phyloP scores from a whole-genome alignment of 2,113 vertebrate genomes.

The Odontesthes bonariensis region DNA sequence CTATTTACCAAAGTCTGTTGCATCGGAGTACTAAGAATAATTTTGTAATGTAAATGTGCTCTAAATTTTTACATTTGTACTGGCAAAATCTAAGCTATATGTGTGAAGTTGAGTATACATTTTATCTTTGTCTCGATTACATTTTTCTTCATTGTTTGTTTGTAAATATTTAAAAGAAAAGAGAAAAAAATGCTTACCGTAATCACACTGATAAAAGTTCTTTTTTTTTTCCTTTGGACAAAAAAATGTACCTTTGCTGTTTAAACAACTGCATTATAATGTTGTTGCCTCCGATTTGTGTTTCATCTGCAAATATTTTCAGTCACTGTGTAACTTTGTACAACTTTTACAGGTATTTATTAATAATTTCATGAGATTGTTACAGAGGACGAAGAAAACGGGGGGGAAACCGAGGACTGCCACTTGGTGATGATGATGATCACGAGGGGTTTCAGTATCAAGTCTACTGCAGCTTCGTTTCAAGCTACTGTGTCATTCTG shows the following conservation, averaged over 20 bases:
- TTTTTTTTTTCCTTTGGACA: slow-evolving; percentile 60
- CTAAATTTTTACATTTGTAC: slow-evolving; percentile 94
- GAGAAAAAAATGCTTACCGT: slow-evolving; percentile 60
- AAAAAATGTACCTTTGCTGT: slow-evolving; percentile 69
- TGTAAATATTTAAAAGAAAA: slow-evolving; percentile 80
- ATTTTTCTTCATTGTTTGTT: slow-evolving; percentile 79
- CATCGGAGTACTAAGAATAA: slow-evolving; percentile 89
- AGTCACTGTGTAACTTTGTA: slow-evolving; percentile 80
- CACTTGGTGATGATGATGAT: slow-evolving; percentile 3
- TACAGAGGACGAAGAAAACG: slow-evolving; percentile 41
- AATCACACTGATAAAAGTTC: slow-evolving; percentile 60
- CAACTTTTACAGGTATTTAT: slow-evolving; percentile 82
- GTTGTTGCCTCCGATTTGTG: slow-evolving; percentile 71
- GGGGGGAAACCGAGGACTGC: slow-evolving; percentile 44
- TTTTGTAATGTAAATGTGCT: slow-evolving; percentile 91
- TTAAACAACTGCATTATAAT: slow-evolving; percentile 67
- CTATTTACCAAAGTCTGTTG: slow-evolving; percentile 98
- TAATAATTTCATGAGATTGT: slow-evolving; percentile 71
- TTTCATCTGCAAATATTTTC: slow-evolving; percentile 74
- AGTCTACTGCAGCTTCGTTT: slow-evolving; percentile 81
- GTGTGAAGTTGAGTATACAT: slow-evolving; percentile 78
- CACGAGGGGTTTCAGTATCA: slow-evolving; percentile 48
- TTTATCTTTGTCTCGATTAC: slow-evolving; percentile 80
- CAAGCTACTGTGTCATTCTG: slow-evolving; percentile 85
- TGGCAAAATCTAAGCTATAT: slow-evolving; percentile 79